Percentiles rank a stretch among this genome's conserved stretches.
phyloP scores from a whole-genome alignment of 2,888 invertebrate genomes.

The Ophion ventricosus region DNA sequence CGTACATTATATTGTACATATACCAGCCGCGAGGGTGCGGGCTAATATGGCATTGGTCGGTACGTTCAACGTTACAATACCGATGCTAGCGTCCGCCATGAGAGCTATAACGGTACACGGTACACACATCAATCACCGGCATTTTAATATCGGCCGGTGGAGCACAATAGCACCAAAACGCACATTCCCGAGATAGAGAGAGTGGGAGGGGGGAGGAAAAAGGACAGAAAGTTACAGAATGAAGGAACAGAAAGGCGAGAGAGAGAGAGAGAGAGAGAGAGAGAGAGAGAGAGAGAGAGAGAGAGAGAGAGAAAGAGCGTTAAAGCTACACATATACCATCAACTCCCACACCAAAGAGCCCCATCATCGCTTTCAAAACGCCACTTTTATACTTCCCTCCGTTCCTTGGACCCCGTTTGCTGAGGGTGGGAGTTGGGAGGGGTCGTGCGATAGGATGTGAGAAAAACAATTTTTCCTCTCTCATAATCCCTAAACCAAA shows the following conservation, averaged over 20 bases:
- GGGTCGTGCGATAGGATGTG: not conserved
- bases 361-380: conserved; percentile 53
- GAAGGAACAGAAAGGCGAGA: conserved; percentile 35
- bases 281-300: conserved; percentile 1
- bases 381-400: conserved; percentile 54
- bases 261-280: conserved; percentile 19
- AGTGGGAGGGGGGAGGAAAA: conserved; percentile 5
- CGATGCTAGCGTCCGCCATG: conserved; percentile 65
- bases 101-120: conserved; percentile 78
- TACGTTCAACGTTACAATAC: conserved; percentile 72
- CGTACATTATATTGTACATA: not conserved
- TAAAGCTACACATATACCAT: conserved; percentile 21
- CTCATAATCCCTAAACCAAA: conserved; percentile 74
- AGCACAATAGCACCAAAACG: conserved; percentile 79
- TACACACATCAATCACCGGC: conserved; percentile 83
- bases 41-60: conserved; percentile 43
- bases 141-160: conserved; percentile 83
- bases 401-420: conserved; percentile 52
- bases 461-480: conserved; percentile 30
- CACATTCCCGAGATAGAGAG: conserved; percentile 73
- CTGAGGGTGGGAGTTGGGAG: not conserved
- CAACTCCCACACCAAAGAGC: conserved; percentile 22
- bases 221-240: not conserved
- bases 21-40: not conserved
- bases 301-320: conserved; percentile 12